Conservation (phyloP, 2,888 invertebrate species). For the Litoditis marina region DNA sequence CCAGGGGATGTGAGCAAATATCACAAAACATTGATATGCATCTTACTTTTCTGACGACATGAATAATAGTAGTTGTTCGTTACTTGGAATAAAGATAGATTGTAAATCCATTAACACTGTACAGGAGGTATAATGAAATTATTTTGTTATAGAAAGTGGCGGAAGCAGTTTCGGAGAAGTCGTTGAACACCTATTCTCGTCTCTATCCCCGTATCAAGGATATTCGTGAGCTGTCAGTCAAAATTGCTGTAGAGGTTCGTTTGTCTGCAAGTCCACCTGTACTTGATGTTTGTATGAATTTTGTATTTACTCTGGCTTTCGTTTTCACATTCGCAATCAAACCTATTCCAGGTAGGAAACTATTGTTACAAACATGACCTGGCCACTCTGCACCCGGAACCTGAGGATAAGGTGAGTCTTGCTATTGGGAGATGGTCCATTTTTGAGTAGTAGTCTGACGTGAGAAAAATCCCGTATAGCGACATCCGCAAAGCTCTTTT, state of each 20-base stretch:
- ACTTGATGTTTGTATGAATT: background rate
- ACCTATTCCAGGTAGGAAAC: slow-evolving; percentile 61
- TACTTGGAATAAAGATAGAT: too few species aligned
- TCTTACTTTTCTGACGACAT: too few species aligned
- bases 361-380: slow-evolving; percentile 73
- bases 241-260: slow-evolving; percentile 67
- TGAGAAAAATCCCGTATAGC: too few species aligned
- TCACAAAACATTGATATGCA: too few species aligned
- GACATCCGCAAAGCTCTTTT: too few species aligned
- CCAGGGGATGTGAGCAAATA: background rate
- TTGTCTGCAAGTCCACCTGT: background rate
- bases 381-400: slow-evolving; percentile 67
- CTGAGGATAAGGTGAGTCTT: slow-evolving; percentile 64
- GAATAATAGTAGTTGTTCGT: too few species aligned
- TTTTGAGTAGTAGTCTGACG: too few species aligned
- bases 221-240: slow-evolving; percentile 81
- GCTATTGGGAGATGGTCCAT: background rate
- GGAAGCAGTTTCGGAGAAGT: slow-evolving; percentile 76
- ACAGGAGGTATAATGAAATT: background rate
- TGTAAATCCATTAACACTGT: too few species aligned
- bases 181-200: slow-evolving; percentile 76
- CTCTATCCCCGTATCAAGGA: slow-evolving; percentile 84
- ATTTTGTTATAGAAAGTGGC: slow-evolving; percentile 77
- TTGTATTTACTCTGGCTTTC: background rate
- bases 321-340: background rate